Evolutionary conservation across 2,113 vertebrate species (phyloP), one percentile per base, ranked within the genome.

Genomic region (Eclectus roratus): DNA sequence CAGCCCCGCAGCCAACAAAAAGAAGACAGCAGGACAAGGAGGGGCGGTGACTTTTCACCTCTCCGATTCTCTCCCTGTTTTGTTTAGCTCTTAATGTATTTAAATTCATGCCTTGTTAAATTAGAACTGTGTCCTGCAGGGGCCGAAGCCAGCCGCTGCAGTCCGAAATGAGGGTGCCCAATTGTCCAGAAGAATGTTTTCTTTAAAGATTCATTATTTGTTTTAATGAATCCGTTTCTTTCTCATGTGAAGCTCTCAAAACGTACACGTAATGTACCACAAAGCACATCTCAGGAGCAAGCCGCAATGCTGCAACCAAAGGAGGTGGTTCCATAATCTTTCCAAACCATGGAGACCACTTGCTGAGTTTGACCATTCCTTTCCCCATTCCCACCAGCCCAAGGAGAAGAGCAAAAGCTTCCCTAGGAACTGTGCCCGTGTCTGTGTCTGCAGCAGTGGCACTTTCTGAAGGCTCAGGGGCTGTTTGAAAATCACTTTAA

Each of bases 21-120:
- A 97, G 95, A 94, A 96, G 97, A 96, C 93, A 96, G 91, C 27
- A 7, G 92, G 93, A 97, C 91, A 85, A 97, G 96, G 96, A 96
- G 90, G 79, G 73, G 96, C 96, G 52, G 41, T 89, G 96, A 94
- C 97, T 96, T 94, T 93, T 97, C 96, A 96, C 97, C 94, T 78
- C 89, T 53, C 92, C 3, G n/a, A 64, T 91, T 94, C 91, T 89
- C 93, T 74, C 84, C 6, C 1, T 83, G 91, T 96, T 97, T 97
- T 97, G 95, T 96, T 94, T 93, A 90, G 87, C 74, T 88, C 80
- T 95, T 94, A 91, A 95, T 89, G 20, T 89, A 97, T 97, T 97
- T 96, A 96, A 97, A 96, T 97, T 82, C 96, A 94, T 89, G 87
- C 95, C 82, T 95, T 33, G 41, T 94, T 96, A 91, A 96, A 96